A percentile compares a stretch with the other conserved stretches of the same genome.
Conservation (phyloP, 2,113 vertebrate species). For the Sterrhoptilus dennistouni region DNA sequence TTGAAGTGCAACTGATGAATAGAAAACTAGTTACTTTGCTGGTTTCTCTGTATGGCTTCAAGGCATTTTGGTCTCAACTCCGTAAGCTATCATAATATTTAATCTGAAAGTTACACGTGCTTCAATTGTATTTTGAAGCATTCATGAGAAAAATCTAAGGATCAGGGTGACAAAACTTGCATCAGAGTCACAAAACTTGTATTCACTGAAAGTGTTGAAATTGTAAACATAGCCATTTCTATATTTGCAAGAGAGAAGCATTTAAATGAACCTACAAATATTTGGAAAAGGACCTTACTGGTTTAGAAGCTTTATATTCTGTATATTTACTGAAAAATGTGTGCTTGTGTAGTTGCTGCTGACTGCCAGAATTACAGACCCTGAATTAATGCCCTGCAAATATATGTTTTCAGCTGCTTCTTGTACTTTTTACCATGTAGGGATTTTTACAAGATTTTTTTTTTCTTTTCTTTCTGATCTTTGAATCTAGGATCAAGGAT, state of each 20-base stretch:
- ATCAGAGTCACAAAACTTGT: background rate
- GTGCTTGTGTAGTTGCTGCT: background rate
- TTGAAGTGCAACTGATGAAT: background rate
- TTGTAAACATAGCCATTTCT: background rate
- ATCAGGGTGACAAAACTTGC: background rate
- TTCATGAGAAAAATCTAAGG: background rate
- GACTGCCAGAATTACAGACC: background rate
- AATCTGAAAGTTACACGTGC: background rate
- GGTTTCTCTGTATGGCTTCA: background rate
- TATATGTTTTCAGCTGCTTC: background rate
- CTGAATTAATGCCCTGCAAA: background rate
- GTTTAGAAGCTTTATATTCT: background rate
- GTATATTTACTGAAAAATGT: background rate
- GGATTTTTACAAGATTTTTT: background rate
- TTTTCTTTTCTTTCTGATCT: slow-evolving; percentile 38
- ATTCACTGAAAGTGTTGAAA: background rate
- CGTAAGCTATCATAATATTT: background rate
- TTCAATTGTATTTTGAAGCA: background rate
- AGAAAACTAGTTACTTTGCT: background rate
- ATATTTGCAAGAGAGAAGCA: background rate
- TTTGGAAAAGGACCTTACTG: background rate
- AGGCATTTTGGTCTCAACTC: background rate
- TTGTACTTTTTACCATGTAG: background rate
- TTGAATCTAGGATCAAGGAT: slow-evolving; percentile 83
- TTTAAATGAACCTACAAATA: background rate